Conservation (phyloP, 1,140 invertebrate genomes). For the Caerostris darwini region DNA sequence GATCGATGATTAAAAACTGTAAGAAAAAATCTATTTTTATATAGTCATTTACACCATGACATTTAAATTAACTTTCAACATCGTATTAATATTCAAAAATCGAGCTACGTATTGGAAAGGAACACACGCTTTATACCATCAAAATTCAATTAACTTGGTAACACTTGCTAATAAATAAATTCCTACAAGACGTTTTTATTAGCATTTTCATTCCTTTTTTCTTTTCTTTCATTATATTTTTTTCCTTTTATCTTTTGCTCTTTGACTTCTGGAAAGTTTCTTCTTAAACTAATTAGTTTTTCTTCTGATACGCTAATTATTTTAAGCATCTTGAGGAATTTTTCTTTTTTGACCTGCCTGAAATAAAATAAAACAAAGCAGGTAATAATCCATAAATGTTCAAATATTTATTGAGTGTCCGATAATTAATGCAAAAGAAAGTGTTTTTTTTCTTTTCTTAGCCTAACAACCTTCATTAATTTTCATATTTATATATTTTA, state of each 20-base stretch:
- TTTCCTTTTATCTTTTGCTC: neutral
- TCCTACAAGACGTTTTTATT: conserved; percentile 10
- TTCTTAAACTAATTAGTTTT: conserved; percentile 51
- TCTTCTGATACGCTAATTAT: conserved; percentile 29
- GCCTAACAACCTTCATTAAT: no score
- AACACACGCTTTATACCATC: neutral
- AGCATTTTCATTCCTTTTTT: neutral
- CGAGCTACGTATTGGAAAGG: neutral
- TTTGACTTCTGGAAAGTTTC: conserved; percentile 27
- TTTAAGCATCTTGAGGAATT: neutral
- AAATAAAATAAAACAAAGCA: conserved; percentile 7
- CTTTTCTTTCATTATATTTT: neutral
- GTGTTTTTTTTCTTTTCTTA: no score
- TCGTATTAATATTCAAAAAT: neutral
- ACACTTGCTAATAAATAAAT: conserved; percentile 32
- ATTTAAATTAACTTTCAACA: neutral
- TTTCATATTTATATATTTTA: no score
- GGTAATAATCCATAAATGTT: neutral
- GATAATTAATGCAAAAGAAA: no score
- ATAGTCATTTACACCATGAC: neutral
- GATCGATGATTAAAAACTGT: no score
- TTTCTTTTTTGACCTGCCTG: neutral
- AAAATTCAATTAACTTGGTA: conserved; percentile 32
- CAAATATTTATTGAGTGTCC: no score
- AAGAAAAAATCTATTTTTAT: neutral